phyloP scores from a whole-genome alignment of 2,113 vertebrate species.

The Bungarus multicinctus region DNA sequence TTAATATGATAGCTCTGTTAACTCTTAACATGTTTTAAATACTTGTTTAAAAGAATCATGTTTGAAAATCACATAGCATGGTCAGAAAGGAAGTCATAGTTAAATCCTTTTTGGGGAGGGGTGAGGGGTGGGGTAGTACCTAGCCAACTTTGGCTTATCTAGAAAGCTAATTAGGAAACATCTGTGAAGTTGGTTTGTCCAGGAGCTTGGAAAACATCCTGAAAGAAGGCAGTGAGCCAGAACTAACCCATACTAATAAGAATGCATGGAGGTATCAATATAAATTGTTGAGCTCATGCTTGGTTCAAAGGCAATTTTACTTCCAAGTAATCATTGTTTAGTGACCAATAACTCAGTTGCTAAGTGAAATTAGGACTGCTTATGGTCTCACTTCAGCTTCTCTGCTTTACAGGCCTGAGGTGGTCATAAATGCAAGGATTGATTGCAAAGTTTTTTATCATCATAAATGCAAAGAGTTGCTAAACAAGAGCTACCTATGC shows the following conservation, averaged over 20 bases:
- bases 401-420: background rate
- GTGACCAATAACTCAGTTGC: background rate
- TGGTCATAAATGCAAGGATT: background rate
- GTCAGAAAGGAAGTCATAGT: background rate
- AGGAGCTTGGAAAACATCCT: background rate
- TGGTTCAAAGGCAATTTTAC: background rate
- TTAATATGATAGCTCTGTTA: background rate
- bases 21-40: background rate
- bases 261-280: background rate
- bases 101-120: background rate
- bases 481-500: background rate
- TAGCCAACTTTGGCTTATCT: background rate
- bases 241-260: background rate
- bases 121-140: background rate
- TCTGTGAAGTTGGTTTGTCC: background rate
- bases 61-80: background rate
- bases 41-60: background rate
- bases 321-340: background rate
- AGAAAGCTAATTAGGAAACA: background rate
- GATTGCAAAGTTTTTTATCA: background rate
- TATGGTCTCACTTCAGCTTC: background rate
- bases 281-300: background rate
- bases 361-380: background rate
- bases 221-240: background rate
- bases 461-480: background rate